Evolutionary conservation across 2,888 invertebrate species (phyloP).

Genomic region (Apoderus coryli): DNA sequence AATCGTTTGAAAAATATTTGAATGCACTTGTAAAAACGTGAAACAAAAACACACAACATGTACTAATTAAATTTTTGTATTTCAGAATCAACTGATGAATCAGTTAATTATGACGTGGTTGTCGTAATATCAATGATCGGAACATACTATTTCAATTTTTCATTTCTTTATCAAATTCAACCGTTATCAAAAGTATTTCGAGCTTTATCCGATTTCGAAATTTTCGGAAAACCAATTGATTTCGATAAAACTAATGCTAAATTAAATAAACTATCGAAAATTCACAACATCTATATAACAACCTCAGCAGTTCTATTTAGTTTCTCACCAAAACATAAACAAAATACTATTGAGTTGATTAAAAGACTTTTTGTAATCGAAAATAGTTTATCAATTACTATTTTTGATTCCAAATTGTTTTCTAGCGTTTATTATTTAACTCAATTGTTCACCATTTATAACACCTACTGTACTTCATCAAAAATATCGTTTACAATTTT

Average conservation of each 20-base stretch:
- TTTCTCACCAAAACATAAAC: neutral
- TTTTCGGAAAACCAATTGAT: constrained; percentile 13
- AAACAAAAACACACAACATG: too few species aligned
- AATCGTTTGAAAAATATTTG: too few species aligned
- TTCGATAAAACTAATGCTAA: constrained; percentile 10
- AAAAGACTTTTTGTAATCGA: neutral
- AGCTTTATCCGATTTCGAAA: constrained; percentile 11
- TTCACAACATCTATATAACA: constrained; percentile 7
- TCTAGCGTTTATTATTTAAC: neutral
- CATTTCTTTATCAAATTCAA: constrained; percentile 4
- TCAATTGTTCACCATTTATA: constrained; percentile 3
- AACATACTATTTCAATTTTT: constrained; percentile 9
- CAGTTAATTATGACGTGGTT: constrained; percentile 6
- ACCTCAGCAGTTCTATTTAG: neutral
- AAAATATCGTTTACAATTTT: constrained; percentile 7
- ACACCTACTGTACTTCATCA: constrained; percentile 7
- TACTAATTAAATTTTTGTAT: too few species aligned
- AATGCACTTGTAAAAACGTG: too few species aligned
- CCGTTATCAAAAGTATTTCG: constrained; percentile 6
- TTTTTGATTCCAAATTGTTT: neutral
- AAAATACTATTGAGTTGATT: constrained; percentile 1
- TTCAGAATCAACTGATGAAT: constrained; percentile 7
- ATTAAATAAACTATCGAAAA: constrained; percentile 12
- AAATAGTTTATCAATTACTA: neutral
- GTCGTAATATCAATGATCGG: constrained; percentile 6